Evolutionary conservation across 2,113 vertebrate genomes (phyloP), one percentile per base, ranked within the genome.

Genomic region (Pelobates fuscus): DNA sequence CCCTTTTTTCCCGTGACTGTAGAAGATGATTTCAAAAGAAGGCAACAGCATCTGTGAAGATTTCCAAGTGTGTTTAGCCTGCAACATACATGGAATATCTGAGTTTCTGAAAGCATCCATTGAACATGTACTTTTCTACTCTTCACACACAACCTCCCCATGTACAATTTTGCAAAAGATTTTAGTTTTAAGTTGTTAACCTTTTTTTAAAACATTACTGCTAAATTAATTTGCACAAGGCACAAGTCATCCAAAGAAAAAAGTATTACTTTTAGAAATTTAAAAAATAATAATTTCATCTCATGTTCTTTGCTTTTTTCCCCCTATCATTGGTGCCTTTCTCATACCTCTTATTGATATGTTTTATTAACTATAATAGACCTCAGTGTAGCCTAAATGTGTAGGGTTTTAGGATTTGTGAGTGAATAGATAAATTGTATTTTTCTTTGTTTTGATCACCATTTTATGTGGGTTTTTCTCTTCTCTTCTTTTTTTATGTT

Each of bases 261-360:
- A 14, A 49, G 1, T 4, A 18, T 17, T 18, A 46, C 44, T 12
- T 49, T 15, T 14, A 49, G 44, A 49, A 49, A 49, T 49, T 41
- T 12, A 7, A 41, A 12, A 41, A 41, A 41, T 1, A 49, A 15
- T 49, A 7, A 12, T 18, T 49, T 14, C 44, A 49, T 49, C 12
- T 12, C 5, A 43, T 67, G 29, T 58, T 44, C 49, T 32, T 68
- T 77, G 52, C n/a, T 68, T 60, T 61, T 41, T 49, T 75, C 67
- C 25, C 67, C 65, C 61, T 77, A 67, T 64, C 59, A 68, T 77
- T 68, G 55, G 73, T 77, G 73, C 64, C 73, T 77, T 67, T 77
- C 55, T 67, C 41, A 68, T 77, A 61, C 41, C 41, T 67, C 41
- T 52, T 61, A 59, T 68, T 77, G 52, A 59, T n/a, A n/a, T n/a